phyloP scores from a whole-genome alignment of 1,140 invertebrate species.

The Drosophila nikananu region DNA sequence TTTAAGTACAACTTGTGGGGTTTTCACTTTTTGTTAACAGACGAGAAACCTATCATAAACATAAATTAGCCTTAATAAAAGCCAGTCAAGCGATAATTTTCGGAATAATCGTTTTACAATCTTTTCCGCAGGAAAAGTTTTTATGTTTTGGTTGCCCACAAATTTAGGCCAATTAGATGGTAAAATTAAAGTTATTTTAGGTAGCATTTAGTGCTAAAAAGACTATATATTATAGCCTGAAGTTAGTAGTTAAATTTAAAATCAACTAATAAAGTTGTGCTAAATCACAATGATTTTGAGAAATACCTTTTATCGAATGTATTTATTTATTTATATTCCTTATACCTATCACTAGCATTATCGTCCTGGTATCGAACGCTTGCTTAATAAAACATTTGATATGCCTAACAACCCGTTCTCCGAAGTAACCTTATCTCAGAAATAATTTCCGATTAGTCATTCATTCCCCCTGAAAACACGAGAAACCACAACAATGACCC shows the following conservation, averaged over 20 bases:
- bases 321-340: neutral
- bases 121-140: neutral
- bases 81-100: conserved; percentile 18
- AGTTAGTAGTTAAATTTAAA: neutral
- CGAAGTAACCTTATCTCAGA: conserved; percentile 29
- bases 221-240: neutral
- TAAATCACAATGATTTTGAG: neutral
- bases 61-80: conserved; percentile 13
- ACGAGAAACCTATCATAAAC: conserved; percentile 8
- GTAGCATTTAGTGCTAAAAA: too few species aligned
- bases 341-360: neutral
- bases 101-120: conserved; percentile 6
- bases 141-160: neutral
- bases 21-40: neutral
- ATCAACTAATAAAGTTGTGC: neutral
- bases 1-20: too few species aligned
- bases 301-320: neutral
- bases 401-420: conserved; percentile 35
- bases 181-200: neutral
- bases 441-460: conserved; percentile 44
- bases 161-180: neutral
- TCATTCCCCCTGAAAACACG: conserved; percentile 20
- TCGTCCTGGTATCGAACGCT: conserved; percentile 7
- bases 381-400: conserved; percentile 5
- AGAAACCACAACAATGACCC: conserved; percentile 18